A percentile compares a stretch with the other conserved stretches of the same genome.
These are phyloP conservation scores for Oscarella lobularis DNA, from an alignment of 37 sponge, comb jelly and placozoan genomes.

Conservation along the genomic window DNA sequence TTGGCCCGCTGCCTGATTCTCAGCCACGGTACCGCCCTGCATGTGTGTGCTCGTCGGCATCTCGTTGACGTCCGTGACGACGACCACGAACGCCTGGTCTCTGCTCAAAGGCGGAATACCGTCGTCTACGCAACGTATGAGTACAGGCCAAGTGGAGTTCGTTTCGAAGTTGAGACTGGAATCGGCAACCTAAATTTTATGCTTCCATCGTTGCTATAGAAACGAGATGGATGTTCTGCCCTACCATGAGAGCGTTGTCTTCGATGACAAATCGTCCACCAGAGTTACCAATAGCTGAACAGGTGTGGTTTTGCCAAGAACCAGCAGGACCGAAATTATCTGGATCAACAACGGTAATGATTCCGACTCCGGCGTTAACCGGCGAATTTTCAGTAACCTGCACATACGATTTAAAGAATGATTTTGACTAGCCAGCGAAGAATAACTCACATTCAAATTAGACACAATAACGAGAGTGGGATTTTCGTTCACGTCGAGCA, in stretches of 20 bases:
- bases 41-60: not conserved
- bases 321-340: conserved; percentile 10
- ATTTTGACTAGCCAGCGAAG: too few relatives aligned
- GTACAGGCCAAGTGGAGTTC: not conserved
- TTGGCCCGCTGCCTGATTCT: not conserved
- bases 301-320: not conserved
- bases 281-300: not conserved
- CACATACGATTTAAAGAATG: too few relatives aligned
- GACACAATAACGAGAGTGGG: not conserved
- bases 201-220: too few relatives aligned
- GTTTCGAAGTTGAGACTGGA: not conserved
- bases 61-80: not conserved
- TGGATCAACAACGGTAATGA: conserved; percentile 1
- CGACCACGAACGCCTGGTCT: not conserved
- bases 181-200: conserved; percentile 3
- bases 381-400: conserved; percentile 1
- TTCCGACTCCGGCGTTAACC: not conserved
- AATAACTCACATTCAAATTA: too few relatives aligned
- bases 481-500: not conserved
- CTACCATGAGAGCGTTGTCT: conserved; percentile 1
- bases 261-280: not conserved
- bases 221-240: too few relatives aligned
- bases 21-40: not conserved
- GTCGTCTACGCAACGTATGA: not conserved
- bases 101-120: not conserved